phyloP scores from a whole-genome alignment of 2,797 vertebrate species.

The Molothrus aeneus region DNA sequence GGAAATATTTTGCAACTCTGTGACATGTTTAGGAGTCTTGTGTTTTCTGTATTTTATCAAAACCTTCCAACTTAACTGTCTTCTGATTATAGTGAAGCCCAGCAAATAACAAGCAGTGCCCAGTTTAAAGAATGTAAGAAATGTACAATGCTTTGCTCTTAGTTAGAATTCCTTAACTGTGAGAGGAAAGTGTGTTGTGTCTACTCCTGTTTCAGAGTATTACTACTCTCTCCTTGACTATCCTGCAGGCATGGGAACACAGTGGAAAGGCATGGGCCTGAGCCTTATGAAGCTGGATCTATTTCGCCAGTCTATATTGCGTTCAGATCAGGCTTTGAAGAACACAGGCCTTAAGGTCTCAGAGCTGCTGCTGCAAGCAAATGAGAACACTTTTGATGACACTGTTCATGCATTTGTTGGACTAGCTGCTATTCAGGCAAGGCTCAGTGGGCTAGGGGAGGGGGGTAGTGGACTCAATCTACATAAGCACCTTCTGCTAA shows the following conservation, averaged over 20 bases:
- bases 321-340: conserved; percentile 85
- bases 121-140: neutral
- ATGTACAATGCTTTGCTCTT: neutral
- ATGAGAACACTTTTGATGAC: conserved; percentile 89
- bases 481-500: neutral
- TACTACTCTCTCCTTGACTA: neutral
- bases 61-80: neutral
- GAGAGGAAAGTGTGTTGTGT: neutral
- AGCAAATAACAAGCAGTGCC: neutral
- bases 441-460: neutral
- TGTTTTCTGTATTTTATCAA: neutral
- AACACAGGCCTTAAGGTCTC: conserved; percentile 88
- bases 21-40: neutral
- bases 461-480: neutral
- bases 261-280: conserved; percentile 94
- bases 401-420: conserved; percentile 89
- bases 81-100: neutral
- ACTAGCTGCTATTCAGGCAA: conserved; percentile 94
- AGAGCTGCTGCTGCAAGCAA: conserved; percentile 82
- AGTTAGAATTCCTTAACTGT: neutral
- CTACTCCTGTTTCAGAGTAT: neutral
- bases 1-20: neutral
- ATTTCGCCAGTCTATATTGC: conserved; percentile 88
- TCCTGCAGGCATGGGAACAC: conserved; percentile 91
- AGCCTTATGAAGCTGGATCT: conserved; percentile 89